Evolutionary conservation across 2,113 vertebrate species (phyloP).

Genomic region (Spermophilus dauricus): DNA sequence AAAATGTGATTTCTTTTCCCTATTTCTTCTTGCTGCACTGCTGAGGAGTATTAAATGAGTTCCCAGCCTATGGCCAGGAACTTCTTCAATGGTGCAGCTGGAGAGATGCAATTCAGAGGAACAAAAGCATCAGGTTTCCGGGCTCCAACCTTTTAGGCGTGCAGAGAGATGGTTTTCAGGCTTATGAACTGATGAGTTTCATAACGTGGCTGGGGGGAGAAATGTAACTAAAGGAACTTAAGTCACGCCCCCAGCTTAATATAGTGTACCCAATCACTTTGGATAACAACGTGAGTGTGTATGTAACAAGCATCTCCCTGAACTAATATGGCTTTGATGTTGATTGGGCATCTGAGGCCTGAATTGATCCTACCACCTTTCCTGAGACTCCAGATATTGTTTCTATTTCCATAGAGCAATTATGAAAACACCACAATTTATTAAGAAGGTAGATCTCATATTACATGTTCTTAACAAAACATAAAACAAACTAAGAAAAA

Average conservation of each 20-base stretch:
- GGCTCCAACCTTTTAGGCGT: not conserved
- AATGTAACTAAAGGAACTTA: not conserved
- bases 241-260: not conserved
- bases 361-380: not conserved
- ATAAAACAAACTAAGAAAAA: not conserved
- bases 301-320: not conserved
- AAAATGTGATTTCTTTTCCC: conserved; percentile 66
- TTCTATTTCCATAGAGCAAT: not conserved
- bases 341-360: not conserved
- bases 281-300: not conserved
- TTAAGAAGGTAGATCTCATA: not conserved
- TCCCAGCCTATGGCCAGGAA: not conserved
- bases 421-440: not conserved
- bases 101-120: conserved; percentile 22
- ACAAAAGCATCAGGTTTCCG: not conserved
- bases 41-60: not conserved
- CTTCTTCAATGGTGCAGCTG: not conserved
- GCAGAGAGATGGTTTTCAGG: not conserved
- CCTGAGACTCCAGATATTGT: not conserved
- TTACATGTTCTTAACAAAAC: not conserved
- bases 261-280: accelerated
- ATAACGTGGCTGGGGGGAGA: not conserved
- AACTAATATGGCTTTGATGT: not conserved
- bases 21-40: conserved; percentile 37
- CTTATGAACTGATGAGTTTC: not conserved